Base-by-base conservation (phyloP, 2,797 vertebrate genomes). In the Phalloptychus januarius region DNA sequence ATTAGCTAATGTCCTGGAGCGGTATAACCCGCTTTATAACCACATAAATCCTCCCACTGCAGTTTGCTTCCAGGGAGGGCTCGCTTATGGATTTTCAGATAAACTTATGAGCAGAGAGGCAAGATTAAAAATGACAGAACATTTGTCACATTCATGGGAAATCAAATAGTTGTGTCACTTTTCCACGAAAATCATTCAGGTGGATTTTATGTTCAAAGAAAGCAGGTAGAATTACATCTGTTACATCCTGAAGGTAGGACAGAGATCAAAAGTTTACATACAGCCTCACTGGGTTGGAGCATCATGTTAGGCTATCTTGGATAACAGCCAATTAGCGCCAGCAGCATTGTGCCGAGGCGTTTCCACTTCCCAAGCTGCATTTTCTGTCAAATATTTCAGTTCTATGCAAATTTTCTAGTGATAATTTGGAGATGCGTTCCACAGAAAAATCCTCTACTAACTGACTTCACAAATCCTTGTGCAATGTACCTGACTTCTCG, bases 1-100 rank as follows among this genome's bases (percentile, higher is more conserved):
- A 56, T 71, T 70, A 44, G 67, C 67, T 45, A 28, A 71, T 42
- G 28, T 38, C 33, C 54, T 28, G 52, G 7, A 72, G 71, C 65
- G 10, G 74, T n/a, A 15, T 45, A 28, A 70, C 67, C n/a, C 0
- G 8, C 13, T 70, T 70, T 70, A 70, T 45, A 70, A 28, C 40
- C 42, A 44, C 67, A 70, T 70, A 70, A 70, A 70, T 70, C 67
- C 67, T 44, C 40, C 25, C 44, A 28, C 42, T 45, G 67, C 65
- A 69, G 65, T 44, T 70, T 70, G 40, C 67, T 44, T 69, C 23
- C 2, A 15, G 40, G 20, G 61, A 40, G 42, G 42, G 25, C 42
- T 44, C 42, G 3, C 67, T 10, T 44, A 70, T 70, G 13, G 67
- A 70, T 70, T 70, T 70, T 44, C 16, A 6, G 67, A 70, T 70